A percentile compares a stretch with the other conserved stretches of the same genome.
These are phyloP conservation scores for Gasterosteus aculeatus DNA, from an alignment of 2,113 vertebrate species.

Conservation along the genomic window DNA sequence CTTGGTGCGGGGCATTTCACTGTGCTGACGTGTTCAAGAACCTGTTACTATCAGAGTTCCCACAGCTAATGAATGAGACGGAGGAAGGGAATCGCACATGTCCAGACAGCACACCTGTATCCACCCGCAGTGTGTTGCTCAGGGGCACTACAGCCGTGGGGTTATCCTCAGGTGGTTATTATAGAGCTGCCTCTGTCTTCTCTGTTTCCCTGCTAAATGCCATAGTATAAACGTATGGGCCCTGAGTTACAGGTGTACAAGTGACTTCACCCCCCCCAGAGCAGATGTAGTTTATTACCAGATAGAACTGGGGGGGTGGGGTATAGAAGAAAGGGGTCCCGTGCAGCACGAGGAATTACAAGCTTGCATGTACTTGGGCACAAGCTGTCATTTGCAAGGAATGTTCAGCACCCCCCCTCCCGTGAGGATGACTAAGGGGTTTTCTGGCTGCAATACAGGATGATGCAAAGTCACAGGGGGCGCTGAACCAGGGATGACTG, in stretches of 20 bases:
- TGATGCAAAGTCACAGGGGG: slow-evolving; percentile 72
- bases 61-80: background rate
- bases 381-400: slow-evolving; percentile 68
- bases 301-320: slow-evolving; percentile 14
- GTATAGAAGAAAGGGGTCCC: background rate
- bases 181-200: background rate
- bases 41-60: slow-evolving; percentile 43
- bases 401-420: slow-evolving; percentile 52
- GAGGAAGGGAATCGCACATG: slow-evolving; percentile 8
- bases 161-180: background rate
- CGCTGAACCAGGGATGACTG: slow-evolving; percentile 48
- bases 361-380: slow-evolving; percentile 57
- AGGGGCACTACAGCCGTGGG: slow-evolving; percentile 1
- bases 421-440: slow-evolving; percentile 74
- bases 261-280: slow-evolving; percentile 23
- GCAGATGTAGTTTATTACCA: slow-evolving; percentile 51
- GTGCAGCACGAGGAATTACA: slow-evolving; percentile 51
- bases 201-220: background rate
- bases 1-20: background rate
- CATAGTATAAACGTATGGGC: background rate
- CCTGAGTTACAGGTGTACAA: slow-evolving; percentile 30
- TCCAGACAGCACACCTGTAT: slow-evolving; percentile 26
- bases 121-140: slow-evolving; percentile 9
- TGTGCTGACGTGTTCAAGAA: slow-evolving; percentile 19
- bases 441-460: slow-evolving; percentile 61